Conservation (phyloP, 2,113 vertebrate genomes). For the Cygnus atratus region DNA sequence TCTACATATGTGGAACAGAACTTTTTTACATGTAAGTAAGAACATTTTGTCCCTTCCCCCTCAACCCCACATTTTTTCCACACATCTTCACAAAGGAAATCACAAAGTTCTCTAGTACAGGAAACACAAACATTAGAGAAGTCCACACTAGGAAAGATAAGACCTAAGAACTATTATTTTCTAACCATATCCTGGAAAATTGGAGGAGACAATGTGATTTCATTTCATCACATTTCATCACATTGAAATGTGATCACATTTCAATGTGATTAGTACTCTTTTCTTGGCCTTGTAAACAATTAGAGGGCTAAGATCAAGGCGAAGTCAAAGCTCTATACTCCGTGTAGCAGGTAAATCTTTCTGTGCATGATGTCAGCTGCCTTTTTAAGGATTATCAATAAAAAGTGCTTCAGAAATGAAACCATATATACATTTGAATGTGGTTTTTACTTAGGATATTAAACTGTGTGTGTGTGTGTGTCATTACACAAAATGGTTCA, state of each 20-base stretch:
- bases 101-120: not conserved
- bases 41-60: not conserved
- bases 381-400: not conserved
- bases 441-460: not conserved
- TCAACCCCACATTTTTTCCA: rapidly evolving
- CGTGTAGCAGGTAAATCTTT: not conserved
- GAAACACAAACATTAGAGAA: not conserved
- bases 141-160: not conserved
- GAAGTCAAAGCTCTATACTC: not conserved
- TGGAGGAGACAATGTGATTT: not conserved
- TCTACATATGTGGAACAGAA: not conserved
- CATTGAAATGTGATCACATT: no score
- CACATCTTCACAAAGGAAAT: not conserved
- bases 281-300: not conserved
- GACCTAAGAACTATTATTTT: not conserved
- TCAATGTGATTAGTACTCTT: not conserved
- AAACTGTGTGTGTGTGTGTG: no score
- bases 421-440: not conserved
- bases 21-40: not conserved
- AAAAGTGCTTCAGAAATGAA: not conserved
- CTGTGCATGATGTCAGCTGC: not conserved
- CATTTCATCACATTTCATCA: no score
- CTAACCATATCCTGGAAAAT: not conserved
- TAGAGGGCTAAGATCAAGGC: not conserved
- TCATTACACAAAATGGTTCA: not conserved